Evolutionary conservation across 2,797 vertebrate species (phyloP).

Genomic region (Natrix natrix): DNA sequence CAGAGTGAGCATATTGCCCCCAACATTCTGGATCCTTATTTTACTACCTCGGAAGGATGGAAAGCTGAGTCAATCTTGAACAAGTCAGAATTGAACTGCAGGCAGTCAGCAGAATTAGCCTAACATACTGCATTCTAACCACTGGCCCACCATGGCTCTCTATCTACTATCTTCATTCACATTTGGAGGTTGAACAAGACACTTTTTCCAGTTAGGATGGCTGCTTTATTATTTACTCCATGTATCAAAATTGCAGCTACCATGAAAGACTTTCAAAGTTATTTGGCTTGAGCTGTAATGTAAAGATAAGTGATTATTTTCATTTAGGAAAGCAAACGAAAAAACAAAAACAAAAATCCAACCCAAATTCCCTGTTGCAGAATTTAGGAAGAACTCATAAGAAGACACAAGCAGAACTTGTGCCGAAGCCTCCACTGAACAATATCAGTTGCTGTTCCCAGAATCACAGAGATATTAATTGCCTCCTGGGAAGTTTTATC

Average conservation of each 20-base stretch:
- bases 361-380: not conserved
- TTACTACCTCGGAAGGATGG: not conserved
- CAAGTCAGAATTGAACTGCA: not conserved
- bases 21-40: not conserved
- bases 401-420: not conserved
- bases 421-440: not conserved
- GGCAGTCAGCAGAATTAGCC: not conserved
- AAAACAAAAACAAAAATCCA: not conserved
- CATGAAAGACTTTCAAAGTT: not conserved
- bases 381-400: not conserved
- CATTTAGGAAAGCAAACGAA: not conserved
- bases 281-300: not conserved
- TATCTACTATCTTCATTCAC: not conserved
- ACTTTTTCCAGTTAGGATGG: not conserved
- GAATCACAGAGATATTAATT: not conserved
- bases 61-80: not conserved
- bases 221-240: not conserved
- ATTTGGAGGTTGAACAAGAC: not conserved
- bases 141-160: not conserved
- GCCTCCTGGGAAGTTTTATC: not conserved
- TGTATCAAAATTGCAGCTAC: not conserved
- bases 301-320: not conserved
- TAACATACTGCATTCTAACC: not conserved
- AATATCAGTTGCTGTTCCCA: not conserved
- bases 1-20: not conserved